These are phyloP conservation scores for Cenopis cana DNA, from an alignment of 2,888 invertebrate species.

Conservation along the genomic window DNA sequence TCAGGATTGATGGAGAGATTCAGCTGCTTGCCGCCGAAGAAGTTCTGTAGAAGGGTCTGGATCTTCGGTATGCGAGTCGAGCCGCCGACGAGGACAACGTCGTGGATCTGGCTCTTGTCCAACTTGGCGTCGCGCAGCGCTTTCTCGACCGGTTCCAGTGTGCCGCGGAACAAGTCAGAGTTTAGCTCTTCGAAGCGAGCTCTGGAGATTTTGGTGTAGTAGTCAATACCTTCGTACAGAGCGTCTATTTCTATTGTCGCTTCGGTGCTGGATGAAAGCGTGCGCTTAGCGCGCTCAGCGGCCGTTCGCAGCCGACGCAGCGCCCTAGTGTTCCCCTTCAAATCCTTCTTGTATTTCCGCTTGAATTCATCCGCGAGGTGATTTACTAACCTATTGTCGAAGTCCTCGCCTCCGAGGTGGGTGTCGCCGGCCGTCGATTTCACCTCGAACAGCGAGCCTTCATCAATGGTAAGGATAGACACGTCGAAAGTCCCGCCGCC, in stretches of 20 bases:
- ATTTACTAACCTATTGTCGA: conserved; percentile 69
- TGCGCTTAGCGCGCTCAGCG: conserved; percentile 20
- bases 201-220: conserved; percentile 12
- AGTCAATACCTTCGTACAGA: conserved; percentile 21
- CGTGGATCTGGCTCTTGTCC: conserved; percentile 20
- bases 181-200: conserved; percentile 87
- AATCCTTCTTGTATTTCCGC: conserved; percentile 19
- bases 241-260: conserved; percentile 22
- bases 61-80: conserved; percentile 28
- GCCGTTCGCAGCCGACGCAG: conserved; percentile 19
- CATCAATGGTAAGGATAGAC: conserved; percentile 90
- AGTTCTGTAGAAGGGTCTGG: conserved; percentile 22
- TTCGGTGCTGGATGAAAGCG: conserved; percentile 21
- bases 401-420: conserved; percentile 89
- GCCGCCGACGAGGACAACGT: conserved; percentile 17
- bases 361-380: conserved; percentile 14
- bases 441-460: conserved; percentile 88
- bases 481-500: conserved; percentile 89
- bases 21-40: conserved; percentile 19
- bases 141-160: conserved; percentile 19
- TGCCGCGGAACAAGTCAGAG: conserved; percentile 14
- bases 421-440: conserved; percentile 92
- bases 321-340: conserved; percentile 13
- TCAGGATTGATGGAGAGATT: conserved; percentile 12
- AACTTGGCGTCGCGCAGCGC: conserved; percentile 21